phyloP scores from a whole-genome alignment of 2,113 vertebrate genomes.

The Pleuronectes platessa region DNA sequence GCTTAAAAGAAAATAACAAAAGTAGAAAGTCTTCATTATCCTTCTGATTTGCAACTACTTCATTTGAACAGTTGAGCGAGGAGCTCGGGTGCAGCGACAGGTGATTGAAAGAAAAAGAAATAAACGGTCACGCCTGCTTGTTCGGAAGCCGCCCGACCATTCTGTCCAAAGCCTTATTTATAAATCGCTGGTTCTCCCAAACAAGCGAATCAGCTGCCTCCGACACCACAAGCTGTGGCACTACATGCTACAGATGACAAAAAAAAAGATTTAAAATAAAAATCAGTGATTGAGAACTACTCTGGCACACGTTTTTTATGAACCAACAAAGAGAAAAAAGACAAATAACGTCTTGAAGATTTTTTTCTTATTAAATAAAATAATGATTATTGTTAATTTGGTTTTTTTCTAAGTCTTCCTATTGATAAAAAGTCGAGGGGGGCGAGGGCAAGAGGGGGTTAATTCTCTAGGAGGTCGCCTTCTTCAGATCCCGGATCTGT shows the following conservation, averaged over 20 bases:
- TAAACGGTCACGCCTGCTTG: background rate
- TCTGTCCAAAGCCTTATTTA: slow-evolving; percentile 28
- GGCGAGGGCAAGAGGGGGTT: background rate
- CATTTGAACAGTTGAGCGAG: slow-evolving; percentile 20
- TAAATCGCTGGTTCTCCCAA: slow-evolving; percentile 64
- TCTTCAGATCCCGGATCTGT: slow-evolving; percentile 99
- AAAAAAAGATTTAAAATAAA: slow-evolving; percentile 42
- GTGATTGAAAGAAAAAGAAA: slow-evolving; percentile 3
- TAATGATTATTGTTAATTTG: slow-evolving; percentile 64
- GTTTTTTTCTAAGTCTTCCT: slow-evolving; percentile 72
- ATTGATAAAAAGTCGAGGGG: slow-evolving; percentile 73
- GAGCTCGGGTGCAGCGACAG: background rate
- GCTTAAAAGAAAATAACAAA: background rate
- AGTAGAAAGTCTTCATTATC: slow-evolving; percentile 18
- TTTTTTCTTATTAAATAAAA: slow-evolving; percentile 71
- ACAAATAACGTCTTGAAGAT: slow-evolving; percentile 63
- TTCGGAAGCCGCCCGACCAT: background rate
- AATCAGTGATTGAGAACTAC: slow-evolving; percentile 74
- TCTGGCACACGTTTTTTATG: slow-evolving; percentile 59
- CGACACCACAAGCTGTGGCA: slow-evolving; percentile 64
- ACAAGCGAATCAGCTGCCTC: slow-evolving; percentile 60
- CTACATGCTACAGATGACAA: slow-evolving; percentile 63
- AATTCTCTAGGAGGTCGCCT: slow-evolving; percentile 88
- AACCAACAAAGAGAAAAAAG: slow-evolving; percentile 68
- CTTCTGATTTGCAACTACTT: slow-evolving; percentile 33